Evolutionary conservation across 1,140 invertebrate species (phyloP).

Genomic region (Mya arenaria): DNA sequence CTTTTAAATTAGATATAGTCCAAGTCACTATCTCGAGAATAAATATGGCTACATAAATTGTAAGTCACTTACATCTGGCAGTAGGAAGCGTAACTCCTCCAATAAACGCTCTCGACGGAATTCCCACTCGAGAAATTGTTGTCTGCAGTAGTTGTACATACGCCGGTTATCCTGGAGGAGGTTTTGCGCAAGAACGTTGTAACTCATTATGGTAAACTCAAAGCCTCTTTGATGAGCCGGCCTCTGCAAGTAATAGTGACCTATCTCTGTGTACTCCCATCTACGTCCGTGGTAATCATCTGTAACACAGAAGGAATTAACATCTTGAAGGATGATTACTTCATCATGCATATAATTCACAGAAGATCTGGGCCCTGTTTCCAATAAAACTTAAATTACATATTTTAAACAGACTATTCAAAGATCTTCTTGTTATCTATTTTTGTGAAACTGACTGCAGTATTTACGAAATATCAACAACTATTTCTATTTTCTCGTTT

Average conservation of each 20-base stretch:
- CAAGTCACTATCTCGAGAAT: no score
- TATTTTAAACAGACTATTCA: no score
- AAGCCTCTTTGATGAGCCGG: slow-evolving; percentile 41
- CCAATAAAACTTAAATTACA: no score
- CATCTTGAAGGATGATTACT: no score
- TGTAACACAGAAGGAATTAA: background rate
- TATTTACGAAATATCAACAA: no score
- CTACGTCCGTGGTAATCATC: slow-evolving; percentile 20
- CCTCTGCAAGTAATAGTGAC: background rate
- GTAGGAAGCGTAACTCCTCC: slow-evolving; percentile 86
- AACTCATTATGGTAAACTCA: slow-evolving; percentile 81
- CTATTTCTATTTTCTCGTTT: no score
- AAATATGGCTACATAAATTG: background rate
- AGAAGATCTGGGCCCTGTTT: no score
- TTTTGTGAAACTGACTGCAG: no score
- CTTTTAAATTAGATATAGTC: no score
- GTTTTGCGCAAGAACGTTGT: slow-evolving; percentile 94
- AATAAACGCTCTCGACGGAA: slow-evolving; percentile 86
- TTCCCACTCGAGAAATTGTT: slow-evolving; percentile 86
- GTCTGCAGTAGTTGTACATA: slow-evolving; percentile 87
- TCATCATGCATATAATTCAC: no score
- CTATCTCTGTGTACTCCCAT: slow-evolving; percentile 56
- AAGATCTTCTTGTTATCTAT: no score
- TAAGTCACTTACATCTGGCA: slow-evolving; percentile 89
- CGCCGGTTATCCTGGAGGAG: slow-evolving; percentile 88